phyloP scores from a whole-genome alignment of 2,113 vertebrate species.

The Oreocharis arfaki region DNA sequence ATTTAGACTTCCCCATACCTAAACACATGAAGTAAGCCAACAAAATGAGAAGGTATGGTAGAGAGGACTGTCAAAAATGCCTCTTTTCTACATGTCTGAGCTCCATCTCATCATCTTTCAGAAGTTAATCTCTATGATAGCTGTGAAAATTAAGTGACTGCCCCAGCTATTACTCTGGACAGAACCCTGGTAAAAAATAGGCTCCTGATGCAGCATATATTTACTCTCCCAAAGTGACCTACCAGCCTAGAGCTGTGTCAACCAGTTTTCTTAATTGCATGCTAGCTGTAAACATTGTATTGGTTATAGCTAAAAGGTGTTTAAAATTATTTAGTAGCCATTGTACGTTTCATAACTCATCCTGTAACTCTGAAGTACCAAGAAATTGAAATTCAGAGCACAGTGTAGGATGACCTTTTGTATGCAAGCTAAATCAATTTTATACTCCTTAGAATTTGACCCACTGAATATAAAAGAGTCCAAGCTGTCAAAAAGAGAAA shows the following conservation, averaged over 20 bases:
- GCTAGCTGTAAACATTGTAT: conserved; percentile 41
- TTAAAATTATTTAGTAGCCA: conserved; percentile 49
- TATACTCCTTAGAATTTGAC: conserved; percentile 11
- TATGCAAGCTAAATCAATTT: background rate
- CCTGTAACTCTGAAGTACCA: background rate
- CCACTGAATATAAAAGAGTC: background rate
- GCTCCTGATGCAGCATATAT: background rate
- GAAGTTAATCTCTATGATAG: background rate
- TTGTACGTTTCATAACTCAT: background rate
- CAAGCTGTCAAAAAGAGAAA: conserved; percentile 28
- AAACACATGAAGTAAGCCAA: background rate
- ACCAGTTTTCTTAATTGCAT: conserved; percentile 37
- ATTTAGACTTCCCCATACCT: background rate
- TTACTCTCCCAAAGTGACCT: background rate
- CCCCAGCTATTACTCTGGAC: background rate
- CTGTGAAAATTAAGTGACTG: conserved; percentile 7
- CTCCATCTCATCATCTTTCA: background rate
- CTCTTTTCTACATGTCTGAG: background rate
- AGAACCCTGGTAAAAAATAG: background rate
- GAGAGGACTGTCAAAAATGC: background rate
- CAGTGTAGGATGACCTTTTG: background rate
- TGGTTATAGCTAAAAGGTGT: conserved; percentile 4
- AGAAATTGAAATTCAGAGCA: background rate
- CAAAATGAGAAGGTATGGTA: background rate
- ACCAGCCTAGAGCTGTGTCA: conserved; percentile 10